Evolutionary conservation across 2,797 vertebrate genomes (phyloP).

Genomic region (Pseudochirops corinnae): DNA sequence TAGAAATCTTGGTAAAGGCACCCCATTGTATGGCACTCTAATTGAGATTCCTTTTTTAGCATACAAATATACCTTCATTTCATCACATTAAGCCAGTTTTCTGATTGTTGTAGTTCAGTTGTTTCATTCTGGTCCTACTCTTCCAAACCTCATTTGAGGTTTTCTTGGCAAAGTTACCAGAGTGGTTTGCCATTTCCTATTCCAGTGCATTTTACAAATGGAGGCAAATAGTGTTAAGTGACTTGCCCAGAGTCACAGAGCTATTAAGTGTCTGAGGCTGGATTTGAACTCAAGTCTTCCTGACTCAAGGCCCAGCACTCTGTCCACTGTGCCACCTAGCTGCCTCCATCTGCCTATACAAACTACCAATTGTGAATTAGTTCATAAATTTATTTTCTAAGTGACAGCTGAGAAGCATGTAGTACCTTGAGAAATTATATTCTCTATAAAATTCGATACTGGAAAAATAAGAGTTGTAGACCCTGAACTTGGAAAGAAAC

Average conservation of each 20-base stretch:
- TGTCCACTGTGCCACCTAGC: neutral
- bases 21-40: neutral
- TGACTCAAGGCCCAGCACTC: neutral
- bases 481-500: neutral
- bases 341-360: neutral
- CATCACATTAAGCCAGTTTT: neutral
- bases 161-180: neutral
- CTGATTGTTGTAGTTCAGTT: neutral
- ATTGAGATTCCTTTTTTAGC: neutral
- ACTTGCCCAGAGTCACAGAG: neutral
- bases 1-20: neutral
- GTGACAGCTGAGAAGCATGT: neutral
- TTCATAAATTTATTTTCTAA: neutral
- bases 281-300: neutral
- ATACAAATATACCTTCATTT: neutral
- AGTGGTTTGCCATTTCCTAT: neutral
- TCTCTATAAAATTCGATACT: neutral
- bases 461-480: neutral
- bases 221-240: neutral
- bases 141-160: neutral
- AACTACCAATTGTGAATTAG: neutral
- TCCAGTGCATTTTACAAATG: neutral
- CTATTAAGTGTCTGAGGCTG: neutral
- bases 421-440: neutral
- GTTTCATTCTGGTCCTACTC: neutral